Percentiles rank a stretch among this genome's conserved stretches.
Evolutionary conservation across 2,113 vertebrate species (phyloP).

Genomic region (Rhinolophus sinicus): DNA sequence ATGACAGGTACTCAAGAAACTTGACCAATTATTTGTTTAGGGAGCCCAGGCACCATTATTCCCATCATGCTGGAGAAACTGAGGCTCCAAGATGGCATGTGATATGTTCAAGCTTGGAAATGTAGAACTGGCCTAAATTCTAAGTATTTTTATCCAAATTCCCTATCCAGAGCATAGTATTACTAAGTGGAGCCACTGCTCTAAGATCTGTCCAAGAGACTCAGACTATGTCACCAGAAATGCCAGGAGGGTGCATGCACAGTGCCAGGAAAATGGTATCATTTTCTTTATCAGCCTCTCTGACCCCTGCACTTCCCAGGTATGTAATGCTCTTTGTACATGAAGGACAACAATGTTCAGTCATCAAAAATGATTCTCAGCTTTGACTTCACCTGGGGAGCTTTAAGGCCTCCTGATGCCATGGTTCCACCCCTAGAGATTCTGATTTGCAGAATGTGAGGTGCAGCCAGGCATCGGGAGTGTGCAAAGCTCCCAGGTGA

Average conservation of each 20-base stretch:
- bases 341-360: background rate
- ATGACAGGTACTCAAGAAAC: background rate
- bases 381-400: background rate
- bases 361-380: conserved; percentile 1
- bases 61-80: background rate
- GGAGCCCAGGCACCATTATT: background rate
- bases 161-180: background rate
- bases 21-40: background rate
- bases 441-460: background rate
- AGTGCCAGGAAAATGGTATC: background rate
- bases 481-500: background rate
- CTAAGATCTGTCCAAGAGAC: background rate
- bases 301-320: background rate
- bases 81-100: background rate
- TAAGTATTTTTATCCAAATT: background rate
- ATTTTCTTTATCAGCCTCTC: background rate
- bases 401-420: background rate
- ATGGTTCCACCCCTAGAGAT: background rate
- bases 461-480: background rate
- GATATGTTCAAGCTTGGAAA: background rate
- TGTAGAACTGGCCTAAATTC: background rate
- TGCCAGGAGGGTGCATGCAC: background rate
- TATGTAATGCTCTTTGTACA: background rate
- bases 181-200: background rate
- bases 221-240: background rate